Percentiles rank a stretch among this genome's conserved stretches.
Conservation (phyloP, 92 coral and sea anemone genomes). For the Heteractis magnifica region DNA sequence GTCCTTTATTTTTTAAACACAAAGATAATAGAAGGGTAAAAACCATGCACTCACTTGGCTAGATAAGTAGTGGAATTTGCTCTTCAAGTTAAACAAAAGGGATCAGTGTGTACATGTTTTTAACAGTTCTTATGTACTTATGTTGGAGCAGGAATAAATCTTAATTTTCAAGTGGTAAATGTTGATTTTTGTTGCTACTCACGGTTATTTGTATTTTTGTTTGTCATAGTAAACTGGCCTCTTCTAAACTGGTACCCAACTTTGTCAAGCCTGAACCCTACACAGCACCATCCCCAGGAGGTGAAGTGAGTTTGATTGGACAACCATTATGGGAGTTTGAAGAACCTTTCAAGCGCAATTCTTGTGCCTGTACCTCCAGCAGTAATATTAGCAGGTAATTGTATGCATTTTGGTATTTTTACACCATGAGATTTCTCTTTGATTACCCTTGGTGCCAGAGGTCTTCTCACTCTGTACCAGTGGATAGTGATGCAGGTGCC, state of each 20-base stretch:
- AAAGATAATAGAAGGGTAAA: no score
- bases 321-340: constrained; percentile 92
- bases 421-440: background rate
- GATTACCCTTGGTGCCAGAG: no score
- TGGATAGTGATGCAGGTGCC: no score
- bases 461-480: no score
- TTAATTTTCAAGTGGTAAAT: background rate
- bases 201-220: background rate
- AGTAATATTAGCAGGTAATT: constrained; percentile 93
- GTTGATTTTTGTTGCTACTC: background rate
- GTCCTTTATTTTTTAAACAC: no score
- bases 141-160: background rate
- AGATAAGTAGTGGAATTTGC: no score
- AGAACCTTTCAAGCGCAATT: constrained; percentile 90
- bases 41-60: no score
- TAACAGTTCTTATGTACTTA: no score
- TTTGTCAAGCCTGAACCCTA: constrained; percentile 50
- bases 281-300: constrained; percentile 48
- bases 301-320: constrained; percentile 62
- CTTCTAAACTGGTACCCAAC: constrained; percentile 35
- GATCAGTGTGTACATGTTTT: no score
- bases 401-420: background rate
- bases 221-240: constrained; percentile 26
- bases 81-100: no score
- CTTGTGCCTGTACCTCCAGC: constrained; percentile 95